Conservation (phyloP, 35 echinoderm and acorn worm species). For the Strongylocentrotus purpuratus region DNA sequence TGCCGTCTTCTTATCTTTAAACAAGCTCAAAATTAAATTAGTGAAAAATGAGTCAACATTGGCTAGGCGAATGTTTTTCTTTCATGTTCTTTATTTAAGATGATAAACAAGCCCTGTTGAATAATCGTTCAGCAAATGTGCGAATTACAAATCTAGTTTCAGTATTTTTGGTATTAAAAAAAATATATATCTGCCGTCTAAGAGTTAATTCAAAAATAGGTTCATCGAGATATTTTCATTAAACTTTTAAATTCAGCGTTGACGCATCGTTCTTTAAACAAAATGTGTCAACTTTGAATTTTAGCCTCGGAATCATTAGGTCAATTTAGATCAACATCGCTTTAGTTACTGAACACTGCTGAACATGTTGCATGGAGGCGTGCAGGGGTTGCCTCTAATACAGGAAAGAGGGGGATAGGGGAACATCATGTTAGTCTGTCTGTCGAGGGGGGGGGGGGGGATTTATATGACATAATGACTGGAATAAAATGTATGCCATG, state of each 20-base stretch:
- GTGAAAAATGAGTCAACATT: background rate
- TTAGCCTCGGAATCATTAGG: background rate
- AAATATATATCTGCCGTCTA: background rate
- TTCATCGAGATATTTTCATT: background rate
- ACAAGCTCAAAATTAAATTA: background rate
- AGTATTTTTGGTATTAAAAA: too few relatives aligned
- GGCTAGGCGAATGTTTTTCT: background rate
- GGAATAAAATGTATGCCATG: too few relatives aligned
- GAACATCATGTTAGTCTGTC: background rate
- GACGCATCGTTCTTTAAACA: background rate
- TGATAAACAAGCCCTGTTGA: background rate
- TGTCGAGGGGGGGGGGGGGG: background rate
- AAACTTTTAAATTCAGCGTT: background rate
- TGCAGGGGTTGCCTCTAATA: background rate
- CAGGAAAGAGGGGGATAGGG: background rate
- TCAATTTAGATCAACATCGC: background rate
- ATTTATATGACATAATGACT: background rate
- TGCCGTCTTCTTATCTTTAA: background rate
- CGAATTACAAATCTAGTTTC: background rate
- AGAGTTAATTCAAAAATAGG: background rate
- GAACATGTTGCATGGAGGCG: background rate
- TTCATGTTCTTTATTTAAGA: background rate
- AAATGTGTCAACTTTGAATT: background rate
- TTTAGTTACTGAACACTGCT: background rate
- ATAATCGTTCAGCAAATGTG: background rate